Conservation (phyloP, 2,888 invertebrate species). For the Tachina fera region DNA sequence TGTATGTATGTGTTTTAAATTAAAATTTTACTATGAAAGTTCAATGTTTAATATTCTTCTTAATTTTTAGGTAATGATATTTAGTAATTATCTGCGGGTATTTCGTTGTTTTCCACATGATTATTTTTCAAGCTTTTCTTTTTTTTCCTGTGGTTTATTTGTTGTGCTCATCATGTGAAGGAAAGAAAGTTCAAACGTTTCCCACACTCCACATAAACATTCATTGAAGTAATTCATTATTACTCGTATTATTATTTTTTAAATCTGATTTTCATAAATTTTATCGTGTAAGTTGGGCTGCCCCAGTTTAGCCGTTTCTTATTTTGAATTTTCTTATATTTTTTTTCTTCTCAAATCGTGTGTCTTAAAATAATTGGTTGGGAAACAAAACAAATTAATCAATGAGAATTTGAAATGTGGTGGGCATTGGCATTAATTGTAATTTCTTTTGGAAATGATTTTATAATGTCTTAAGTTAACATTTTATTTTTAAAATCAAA, state of each 20-base stretch:
- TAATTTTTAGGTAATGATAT: conserved; percentile 27
- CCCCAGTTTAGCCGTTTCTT: neutral
- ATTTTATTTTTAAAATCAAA: neutral
- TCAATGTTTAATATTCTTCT: neutral
- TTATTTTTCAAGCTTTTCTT: conserved; percentile 31
- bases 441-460: no score
- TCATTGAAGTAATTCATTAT: conserved; percentile 34
- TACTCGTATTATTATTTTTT: conserved; percentile 1
- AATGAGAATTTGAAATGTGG: neutral
- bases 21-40: conserved; percentile 10
- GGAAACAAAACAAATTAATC: conserved; percentile 8
- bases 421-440: neutral
- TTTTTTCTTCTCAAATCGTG: neutral
- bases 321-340: neutral
- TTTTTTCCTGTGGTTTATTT: conserved; percentile 1
- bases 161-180: neutral
- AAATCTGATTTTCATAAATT: conserved; percentile 24
- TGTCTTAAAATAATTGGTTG: conserved; percentile 5
- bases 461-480: no score
- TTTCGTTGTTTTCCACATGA: conserved; percentile 10
- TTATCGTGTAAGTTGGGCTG: neutral
- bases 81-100: conserved; percentile 20
- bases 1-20: conserved; percentile 3
- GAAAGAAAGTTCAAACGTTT: conserved; percentile 44
- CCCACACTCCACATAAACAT: conserved; percentile 46